Evolutionary conservation across 1,140 invertebrate species (phyloP).

Genomic region (Drosophila aff.): DNA sequence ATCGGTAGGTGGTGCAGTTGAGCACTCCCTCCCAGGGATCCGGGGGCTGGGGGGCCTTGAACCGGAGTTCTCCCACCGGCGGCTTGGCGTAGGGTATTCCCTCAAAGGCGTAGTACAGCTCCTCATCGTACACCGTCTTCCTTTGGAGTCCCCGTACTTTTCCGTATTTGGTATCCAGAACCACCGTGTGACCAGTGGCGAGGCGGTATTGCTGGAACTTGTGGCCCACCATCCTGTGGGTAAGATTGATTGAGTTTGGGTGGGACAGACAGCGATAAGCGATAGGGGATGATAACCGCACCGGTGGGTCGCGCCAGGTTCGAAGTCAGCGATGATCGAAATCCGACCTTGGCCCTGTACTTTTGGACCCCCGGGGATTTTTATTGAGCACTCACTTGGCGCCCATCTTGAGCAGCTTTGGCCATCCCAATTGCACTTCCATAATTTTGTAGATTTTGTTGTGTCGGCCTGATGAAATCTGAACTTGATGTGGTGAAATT

Average conservation of each 20-base stretch:
- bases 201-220: conserved; percentile 63
- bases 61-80: conserved; percentile 85
- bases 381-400: conserved; percentile 54
- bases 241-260: not conserved
- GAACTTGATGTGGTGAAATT: not conserved
- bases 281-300: conserved; percentile 9
- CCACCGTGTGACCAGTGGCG: conserved; percentile 50
- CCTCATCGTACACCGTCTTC: conserved; percentile 66
- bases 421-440: conserved; percentile 62
- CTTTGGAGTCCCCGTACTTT: conserved; percentile 60
- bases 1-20: conserved; percentile 84
- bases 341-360: conserved; percentile 6
- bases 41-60: conserved; percentile 86
- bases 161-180: conserved; percentile 60
- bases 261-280: conserved; percentile 7
- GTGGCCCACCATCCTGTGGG: conserved; percentile 57
- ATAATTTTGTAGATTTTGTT: conserved; percentile 25
- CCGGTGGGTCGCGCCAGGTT: conserved; percentile 12
- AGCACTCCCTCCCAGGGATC: conserved; percentile 86
- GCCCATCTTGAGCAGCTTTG: conserved; percentile 55
- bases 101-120: conserved; percentile 73
- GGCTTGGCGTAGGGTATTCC: conserved; percentile 86
- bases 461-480: not conserved
- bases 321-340: conserved; percentile 18
- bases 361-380: conserved; percentile 3